Conservation (phyloP, 2,113 vertebrate species). For the Pollimyrus isidori region DNA sequence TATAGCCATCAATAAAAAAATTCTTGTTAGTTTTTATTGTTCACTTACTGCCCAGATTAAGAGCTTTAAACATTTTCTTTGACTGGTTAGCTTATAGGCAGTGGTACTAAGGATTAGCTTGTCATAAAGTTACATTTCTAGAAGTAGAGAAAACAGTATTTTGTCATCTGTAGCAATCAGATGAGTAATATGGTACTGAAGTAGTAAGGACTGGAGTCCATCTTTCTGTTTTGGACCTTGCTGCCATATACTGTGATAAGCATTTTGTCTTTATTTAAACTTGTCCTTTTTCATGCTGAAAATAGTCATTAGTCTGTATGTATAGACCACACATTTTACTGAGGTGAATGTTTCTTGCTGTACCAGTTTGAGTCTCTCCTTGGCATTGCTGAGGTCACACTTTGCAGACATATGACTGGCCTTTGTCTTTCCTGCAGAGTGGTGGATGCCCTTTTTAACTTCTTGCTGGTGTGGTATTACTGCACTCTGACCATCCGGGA, state of each 20-base stretch:
- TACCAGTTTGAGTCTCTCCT: background rate
- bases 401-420: background rate
- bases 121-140: background rate
- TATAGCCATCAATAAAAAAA: too few relatives aligned
- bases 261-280: background rate
- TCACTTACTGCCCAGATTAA: too few relatives aligned
- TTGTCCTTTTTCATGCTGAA: background rate
- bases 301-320: background rate
- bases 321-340: background rate
- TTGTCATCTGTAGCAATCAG: background rate
- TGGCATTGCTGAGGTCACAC: background rate
- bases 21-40: too few relatives aligned
- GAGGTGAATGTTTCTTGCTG: background rate
- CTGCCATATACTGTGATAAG: background rate
- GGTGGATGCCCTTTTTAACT: slow-evolving; percentile 85
- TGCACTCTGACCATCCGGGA: slow-evolving; percentile 95
- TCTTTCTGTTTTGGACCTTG: background rate
- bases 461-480: slow-evolving; percentile 96
- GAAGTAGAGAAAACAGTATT: background rate
- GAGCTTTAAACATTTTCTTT: background rate
- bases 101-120: background rate
- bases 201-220: background rate
- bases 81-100: background rate
- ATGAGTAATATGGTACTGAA: background rate
- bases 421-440: slow-evolving; percentile 40